Conservation (phyloP, 2,797 vertebrate species). For the Sarcoramphus papa region DNA sequence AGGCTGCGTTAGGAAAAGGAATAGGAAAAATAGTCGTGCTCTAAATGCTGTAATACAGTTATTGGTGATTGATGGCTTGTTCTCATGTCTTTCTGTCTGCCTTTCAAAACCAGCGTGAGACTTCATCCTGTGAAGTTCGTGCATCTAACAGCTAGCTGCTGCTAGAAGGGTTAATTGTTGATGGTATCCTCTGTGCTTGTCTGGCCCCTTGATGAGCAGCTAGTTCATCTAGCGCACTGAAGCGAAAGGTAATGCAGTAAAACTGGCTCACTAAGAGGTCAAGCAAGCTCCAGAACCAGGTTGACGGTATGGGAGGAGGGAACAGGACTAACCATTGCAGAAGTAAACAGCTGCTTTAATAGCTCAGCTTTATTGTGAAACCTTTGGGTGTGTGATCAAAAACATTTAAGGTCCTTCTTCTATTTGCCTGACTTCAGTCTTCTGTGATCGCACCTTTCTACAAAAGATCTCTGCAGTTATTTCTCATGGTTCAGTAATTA, state of each 20-base stretch:
- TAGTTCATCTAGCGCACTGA: neutral
- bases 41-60: neutral
- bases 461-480: neutral
- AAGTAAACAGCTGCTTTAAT: neutral
- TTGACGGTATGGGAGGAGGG: neutral
- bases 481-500: neutral
- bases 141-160: neutral
- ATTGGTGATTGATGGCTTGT: neutral
- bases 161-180: constrained; percentile 13
- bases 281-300: neutral
- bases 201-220: neutral
- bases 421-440: neutral
- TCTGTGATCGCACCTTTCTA: neutral
- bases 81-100: neutral
- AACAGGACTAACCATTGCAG: neutral
- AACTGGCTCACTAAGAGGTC: constrained; percentile 6
- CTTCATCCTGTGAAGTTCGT: neutral
- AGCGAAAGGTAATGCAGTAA: neutral
- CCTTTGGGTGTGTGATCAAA: neutral
- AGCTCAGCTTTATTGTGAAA: constrained; percentile 9
- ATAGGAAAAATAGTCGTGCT: neutral
- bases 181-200: neutral
- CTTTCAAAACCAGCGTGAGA: neutral
- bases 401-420: neutral
- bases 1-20: neutral